phyloP scores from a whole-genome alignment of 2,113 vertebrate species.

The Trogon melanurus region DNA sequence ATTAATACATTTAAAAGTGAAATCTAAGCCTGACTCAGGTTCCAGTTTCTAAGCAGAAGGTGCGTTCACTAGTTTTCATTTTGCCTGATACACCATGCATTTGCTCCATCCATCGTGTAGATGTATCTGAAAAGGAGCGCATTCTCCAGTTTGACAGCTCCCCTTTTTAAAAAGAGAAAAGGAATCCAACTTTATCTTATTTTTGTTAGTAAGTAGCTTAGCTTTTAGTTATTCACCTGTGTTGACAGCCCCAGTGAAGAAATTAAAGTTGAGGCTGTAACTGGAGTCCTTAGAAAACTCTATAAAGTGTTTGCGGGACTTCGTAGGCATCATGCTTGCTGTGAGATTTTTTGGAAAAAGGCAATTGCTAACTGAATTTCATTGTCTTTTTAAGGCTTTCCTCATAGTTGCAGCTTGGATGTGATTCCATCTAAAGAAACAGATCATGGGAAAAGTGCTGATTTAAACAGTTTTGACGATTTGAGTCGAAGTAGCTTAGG shows the following conservation, averaged over 20 bases:
- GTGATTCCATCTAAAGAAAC: slow-evolving; percentile 80
- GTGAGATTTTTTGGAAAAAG: not conserved
- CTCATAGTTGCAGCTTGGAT: slow-evolving; percentile 78
- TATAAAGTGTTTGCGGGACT: not conserved
- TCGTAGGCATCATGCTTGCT: not conserved
- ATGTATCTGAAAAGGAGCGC: not conserved
- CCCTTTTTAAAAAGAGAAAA: not conserved
- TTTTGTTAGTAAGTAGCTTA: not conserved
- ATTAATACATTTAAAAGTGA: not conserved
- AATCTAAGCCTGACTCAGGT: not conserved
- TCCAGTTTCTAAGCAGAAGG: not conserved
- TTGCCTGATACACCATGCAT: not conserved
- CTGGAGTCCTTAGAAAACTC: not conserved
- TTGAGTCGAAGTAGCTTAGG: slow-evolving; percentile 86
- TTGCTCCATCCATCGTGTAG: not conserved
- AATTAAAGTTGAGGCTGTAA: not conserved
- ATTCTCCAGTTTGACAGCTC: not conserved
- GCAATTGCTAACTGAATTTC: not conserved
- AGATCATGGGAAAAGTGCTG: slow-evolving; percentile 78
- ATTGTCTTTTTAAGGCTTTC: slow-evolving; percentile 64
- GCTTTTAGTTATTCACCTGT: not conserved
- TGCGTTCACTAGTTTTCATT: not conserved
- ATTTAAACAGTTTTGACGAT: slow-evolving; percentile 73
- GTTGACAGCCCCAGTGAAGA: not conserved
- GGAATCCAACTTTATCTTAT: not conserved